Conservation (phyloP, 2,797 vertebrate genomes). For the Zenarchopterus dispar region DNA sequence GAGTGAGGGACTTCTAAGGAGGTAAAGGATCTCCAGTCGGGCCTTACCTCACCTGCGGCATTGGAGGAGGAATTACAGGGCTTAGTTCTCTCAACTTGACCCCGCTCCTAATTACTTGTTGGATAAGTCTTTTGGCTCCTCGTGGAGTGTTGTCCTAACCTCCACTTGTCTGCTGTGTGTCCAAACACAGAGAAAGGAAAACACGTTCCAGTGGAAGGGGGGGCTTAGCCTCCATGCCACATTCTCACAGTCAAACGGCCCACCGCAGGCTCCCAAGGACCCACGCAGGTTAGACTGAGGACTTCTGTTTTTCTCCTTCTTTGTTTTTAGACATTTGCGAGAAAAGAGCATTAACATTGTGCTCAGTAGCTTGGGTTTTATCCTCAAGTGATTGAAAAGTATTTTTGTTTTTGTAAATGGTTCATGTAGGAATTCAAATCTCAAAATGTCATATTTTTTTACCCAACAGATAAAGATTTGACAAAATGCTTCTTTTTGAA, state of each 20-base stretch:
- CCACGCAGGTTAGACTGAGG: slow-evolving; percentile 48
- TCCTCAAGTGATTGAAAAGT: neutral
- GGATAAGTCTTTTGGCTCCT: slow-evolving; percentile 82
- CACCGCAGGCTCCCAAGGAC: slow-evolving; percentile 53
- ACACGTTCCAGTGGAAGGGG: slow-evolving; percentile 70
- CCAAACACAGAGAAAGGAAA: slow-evolving; percentile 81
- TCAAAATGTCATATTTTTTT: neutral
- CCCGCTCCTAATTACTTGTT: slow-evolving; percentile 83
- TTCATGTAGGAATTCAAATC: slow-evolving; percentile 6
- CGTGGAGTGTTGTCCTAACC: slow-evolving; percentile 80
- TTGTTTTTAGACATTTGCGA: slow-evolving; percentile 8
- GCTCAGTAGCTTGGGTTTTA: too few species aligned
- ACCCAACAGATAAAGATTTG: neutral
- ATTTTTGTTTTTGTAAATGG: neutral
- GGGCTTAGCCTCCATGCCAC: slow-evolving; percentile 69
- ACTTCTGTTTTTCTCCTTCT: slow-evolving; percentile 18
- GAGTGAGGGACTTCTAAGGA: slow-evolving; percentile 30
- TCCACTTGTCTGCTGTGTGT: slow-evolving; percentile 82
- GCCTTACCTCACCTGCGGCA: slow-evolving; percentile 71
- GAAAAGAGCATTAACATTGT: neutral
- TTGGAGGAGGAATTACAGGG: slow-evolving; percentile 75
- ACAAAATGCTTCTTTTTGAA: slow-evolving; percentile 2
- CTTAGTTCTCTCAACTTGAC: slow-evolving; percentile 84
- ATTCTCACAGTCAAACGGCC: slow-evolving; percentile 69
- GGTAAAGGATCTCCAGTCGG: slow-evolving; percentile 51